These are phyloP conservation scores for Mamestra configurata DNA, from an alignment of 1,140 invertebrate species.

Conservation along the genomic window DNA sequence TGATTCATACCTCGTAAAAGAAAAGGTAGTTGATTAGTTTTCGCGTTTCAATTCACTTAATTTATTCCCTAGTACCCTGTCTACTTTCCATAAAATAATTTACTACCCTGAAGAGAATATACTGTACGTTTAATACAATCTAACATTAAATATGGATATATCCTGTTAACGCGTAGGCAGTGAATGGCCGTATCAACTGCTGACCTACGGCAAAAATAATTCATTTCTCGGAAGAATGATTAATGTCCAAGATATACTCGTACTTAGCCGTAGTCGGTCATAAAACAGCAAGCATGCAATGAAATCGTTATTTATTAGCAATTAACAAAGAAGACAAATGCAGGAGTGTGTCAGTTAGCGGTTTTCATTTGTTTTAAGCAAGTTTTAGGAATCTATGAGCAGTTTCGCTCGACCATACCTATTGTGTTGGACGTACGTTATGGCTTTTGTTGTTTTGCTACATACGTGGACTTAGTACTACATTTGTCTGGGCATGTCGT, in stretches of 20 bases:
- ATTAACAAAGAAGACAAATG: constrained; percentile 35
- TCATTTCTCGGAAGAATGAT: constrained; percentile 19
- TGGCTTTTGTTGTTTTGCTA: not conserved
- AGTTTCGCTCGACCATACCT: not conserved
- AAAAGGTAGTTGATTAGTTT: not conserved
- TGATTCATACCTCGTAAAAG: not conserved
- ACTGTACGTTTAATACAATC: not conserved
- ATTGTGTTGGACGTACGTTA: not conserved
- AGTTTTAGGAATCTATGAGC: not conserved
- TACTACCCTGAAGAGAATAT: not conserved
- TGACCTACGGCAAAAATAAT: constrained; percentile 29
- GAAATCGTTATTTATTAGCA: constrained; percentile 21
- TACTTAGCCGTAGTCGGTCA: constrained; percentile 5
- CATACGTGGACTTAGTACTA: not conserved
- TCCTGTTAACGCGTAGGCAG: constrained; percentile 18
- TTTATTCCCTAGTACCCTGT: not conserved
- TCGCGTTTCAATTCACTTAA: not conserved
- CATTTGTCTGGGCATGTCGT: not conserved
- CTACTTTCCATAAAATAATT: not conserved
- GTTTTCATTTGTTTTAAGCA: not conserved
- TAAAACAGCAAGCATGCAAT: constrained; percentile 23
- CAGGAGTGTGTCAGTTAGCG: constrained; percentile 16
- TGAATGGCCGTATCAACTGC: constrained; percentile 7
- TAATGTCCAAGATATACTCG: constrained; percentile 35
- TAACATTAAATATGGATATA: constrained; percentile 15